Base-by-base conservation (phyloP, 1,140 invertebrate genomes). In the Matsumurasca onukii region DNA sequence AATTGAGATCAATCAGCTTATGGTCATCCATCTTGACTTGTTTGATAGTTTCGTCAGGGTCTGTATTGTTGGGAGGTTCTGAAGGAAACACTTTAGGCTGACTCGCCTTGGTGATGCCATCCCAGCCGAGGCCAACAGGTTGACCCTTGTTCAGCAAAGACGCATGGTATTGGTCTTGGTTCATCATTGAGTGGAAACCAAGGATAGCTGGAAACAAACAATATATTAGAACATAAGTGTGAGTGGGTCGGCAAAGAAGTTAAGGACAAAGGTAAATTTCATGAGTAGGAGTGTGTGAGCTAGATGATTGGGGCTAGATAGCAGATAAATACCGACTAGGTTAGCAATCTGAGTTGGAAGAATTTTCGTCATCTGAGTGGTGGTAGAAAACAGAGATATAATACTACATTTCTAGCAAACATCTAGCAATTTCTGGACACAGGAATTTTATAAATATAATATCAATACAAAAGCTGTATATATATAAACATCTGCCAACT, bases 111-210 rank as follows among this genome's bases (percentile, higher is more conserved):
- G 96, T 98, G 73, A 97, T 90, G 73, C 94, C 95, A 78, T 94
- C 92, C 92, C 92, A 95, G 68, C 92, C 92, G 68, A 94, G 81
- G 57, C 91, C 91, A 70, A 93, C 85, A 0, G 91, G 91, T 78
- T 95, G 92, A 22, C 91, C 92, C 81, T 95, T 95, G 82, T 96
- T 96, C 67, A 94, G 79, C 61, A 97, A 80, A 48, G 97, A 98
- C 63, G 97, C 96, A 82, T 99, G 95, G 81, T 98, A 99, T 81
- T 99, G 98, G 79, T 98, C 96, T 85, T 99, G 98, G 82, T 98
- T 99, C 89, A 99, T 93, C 93, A 99, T 98, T 62, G 97, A 98
- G 82, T 99, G 97, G 84, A 99, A 98, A 75, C 98, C 98, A 71
- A 99, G 86, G 81, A 98, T 98, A 83, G 96, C 97, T 96, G 81